Percentiles rank a stretch among this genome's conserved stretches.
Conservation (phyloP, 1,140 invertebrate genomes). For the Araneus ventricosus region DNA sequence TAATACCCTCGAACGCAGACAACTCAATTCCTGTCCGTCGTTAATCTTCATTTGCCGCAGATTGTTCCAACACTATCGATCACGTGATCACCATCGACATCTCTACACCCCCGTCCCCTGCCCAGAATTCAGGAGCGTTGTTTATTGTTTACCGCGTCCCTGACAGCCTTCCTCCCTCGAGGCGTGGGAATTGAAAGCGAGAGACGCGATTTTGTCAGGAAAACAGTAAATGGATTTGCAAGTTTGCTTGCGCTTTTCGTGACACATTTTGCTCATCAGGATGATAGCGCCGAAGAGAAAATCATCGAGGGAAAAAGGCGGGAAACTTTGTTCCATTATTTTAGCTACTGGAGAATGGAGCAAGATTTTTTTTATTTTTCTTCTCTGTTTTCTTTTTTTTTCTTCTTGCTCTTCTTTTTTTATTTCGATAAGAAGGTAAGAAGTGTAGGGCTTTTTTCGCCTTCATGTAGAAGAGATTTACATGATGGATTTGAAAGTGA, state of each 20-base stretch:
- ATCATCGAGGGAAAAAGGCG: not conserved
- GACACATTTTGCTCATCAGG: constrained; percentile 15
- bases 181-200: constrained; percentile 13
- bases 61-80: constrained; percentile 60
- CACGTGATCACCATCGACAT: constrained; percentile 43
- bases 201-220: constrained; percentile 1
- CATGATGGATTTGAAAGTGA: constrained; percentile 4
- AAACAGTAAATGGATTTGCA: constrained; percentile 48
- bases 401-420: too few relatives aligned
- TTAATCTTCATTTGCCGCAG: constrained; percentile 68
- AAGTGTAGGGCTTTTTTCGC: not conserved
- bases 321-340: not conserved
- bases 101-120: not conserved
- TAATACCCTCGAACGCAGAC: constrained; percentile 3
- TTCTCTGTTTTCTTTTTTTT: too few relatives aligned
- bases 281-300: not conserved
- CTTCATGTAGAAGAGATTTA: not conserved
- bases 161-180: not conserved
- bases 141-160: constrained; percentile 55
- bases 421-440: not conserved
- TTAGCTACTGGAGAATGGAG: not conserved
- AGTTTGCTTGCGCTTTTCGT: not conserved
- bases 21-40: constrained; percentile 48
- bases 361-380: not conserved
- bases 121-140: constrained; percentile 1